These are phyloP conservation scores for Temnothorax ravouxi DNA, from an alignment of 2,888 invertebrate species.

Conservation along the genomic window DNA sequence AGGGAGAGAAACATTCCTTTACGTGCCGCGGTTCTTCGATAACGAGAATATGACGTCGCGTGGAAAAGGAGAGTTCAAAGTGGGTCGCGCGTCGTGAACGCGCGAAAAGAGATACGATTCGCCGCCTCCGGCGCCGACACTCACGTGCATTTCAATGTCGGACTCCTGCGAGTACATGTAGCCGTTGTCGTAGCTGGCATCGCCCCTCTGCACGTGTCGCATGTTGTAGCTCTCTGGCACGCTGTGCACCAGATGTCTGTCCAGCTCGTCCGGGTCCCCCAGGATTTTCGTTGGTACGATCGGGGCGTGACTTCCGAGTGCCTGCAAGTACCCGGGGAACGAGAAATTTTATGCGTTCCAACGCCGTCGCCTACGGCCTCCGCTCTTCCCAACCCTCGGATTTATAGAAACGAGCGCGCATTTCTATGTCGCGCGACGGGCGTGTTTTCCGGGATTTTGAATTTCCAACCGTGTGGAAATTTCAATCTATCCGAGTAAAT, in stretches of 20 bases:
- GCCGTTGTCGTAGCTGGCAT: constrained; percentile 85
- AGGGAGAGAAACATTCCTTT: constrained; percentile 16
- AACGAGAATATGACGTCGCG: neutral
- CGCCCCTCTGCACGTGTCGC: constrained; percentile 78
- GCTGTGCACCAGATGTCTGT: constrained; percentile 94
- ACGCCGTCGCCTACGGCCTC: neutral
- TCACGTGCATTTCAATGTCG: constrained; percentile 87
- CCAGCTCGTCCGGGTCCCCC: constrained; percentile 95
- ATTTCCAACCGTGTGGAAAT: constrained; percentile 22
- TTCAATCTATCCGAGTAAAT: constrained; percentile 32
- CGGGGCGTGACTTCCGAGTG: constrained; percentile 92
- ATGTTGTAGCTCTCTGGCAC: constrained; percentile 89
- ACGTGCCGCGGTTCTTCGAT: neutral
- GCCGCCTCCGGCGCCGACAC: constrained; percentile 68
- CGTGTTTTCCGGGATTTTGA: constrained; percentile 29
- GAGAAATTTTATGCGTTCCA: constrained; percentile 26
- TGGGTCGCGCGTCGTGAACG: neutral
- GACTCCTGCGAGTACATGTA: constrained; percentile 87
- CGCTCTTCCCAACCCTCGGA: neutral
- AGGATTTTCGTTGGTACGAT: constrained; percentile 96
- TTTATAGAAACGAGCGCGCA: neutral
- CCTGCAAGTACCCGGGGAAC: constrained; percentile 83
- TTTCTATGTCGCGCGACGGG: neutral
- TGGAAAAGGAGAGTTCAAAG: neutral
- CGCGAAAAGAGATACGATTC: neutral